Evolutionary conservation across 1,140 invertebrate genomes (phyloP), one percentile per base, ranked within the genome.

Genomic region (Palaemon carinicauda): DNA sequence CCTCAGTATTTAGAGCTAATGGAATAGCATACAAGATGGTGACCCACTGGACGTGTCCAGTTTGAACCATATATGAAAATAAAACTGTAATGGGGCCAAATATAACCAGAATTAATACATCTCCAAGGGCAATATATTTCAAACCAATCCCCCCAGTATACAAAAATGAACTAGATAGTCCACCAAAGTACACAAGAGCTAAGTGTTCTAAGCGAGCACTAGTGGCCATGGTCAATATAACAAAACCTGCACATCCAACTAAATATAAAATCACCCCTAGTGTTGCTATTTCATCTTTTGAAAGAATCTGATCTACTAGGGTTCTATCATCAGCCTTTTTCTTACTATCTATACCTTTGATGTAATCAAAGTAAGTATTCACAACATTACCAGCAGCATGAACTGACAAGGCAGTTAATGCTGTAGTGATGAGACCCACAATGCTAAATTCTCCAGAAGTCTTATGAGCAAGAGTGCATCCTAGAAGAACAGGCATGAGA

Each of bases 361-460:
- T 94, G 91, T 96, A 99, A 92, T 98, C 97, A 91, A 95, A 98
- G 91, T 98, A 98, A 0, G 97, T 98, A 91, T 99, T 98, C 1
- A 99, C 97, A n/a, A 98, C 94, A 92, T 98, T 98, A 53, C 97
- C 97, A 80, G 97, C 97, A 74, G 96, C 97, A 91, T 98, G 97
- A 3, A 98, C 97, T 19, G 96, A 97, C 75, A 98, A 92, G 10
- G 97, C 94, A 1, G 96, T 98, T 69, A 96, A 94, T 29, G 96
- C 92, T 1, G 97, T 97, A 4, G 95, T 95, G 56, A 95, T 90
- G 14, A 89, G 80, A 24, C 73, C 82, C 33, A 88, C 65, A 91
- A 96, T 93, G 90, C 94, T 96, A 90, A 98, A 97, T 71, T 95
- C 93, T 56, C 92, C 94, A 1, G 94, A 90, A 90, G 87, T 87